Evolutionary conservation across 2,888 invertebrate species (phyloP).

Genomic region (Panorpa germanica): DNA sequence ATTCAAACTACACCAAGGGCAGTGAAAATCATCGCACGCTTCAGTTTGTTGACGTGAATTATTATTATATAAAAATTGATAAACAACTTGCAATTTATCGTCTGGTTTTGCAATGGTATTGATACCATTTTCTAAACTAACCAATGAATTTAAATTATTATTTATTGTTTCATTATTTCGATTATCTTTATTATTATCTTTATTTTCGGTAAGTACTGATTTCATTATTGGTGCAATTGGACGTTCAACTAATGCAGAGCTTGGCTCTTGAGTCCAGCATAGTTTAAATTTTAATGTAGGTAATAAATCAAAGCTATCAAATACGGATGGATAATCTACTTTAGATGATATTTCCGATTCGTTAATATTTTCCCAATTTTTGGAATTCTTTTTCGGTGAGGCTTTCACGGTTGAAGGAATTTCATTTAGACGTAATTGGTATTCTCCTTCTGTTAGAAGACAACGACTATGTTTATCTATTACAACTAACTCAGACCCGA

Average conservation of each 20-base stretch:
- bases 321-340: constrained; percentile 31
- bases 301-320: constrained; percentile 59
- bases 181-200: constrained; percentile 24
- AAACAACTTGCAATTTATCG: constrained; percentile 63
- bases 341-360: constrained; percentile 14
- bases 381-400: constrained; percentile 51
- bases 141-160: constrained; percentile 16
- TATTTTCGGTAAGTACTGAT: constrained; percentile 15
- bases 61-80: constrained; percentile 91
- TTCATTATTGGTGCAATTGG: constrained; percentile 28
- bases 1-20: constrained; percentile 91
- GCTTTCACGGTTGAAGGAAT: constrained; percentile 30
- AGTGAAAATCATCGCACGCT: constrained; percentile 79
- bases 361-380: constrained; percentile 34
- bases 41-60: constrained; percentile 91
- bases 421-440: constrained; percentile 72
- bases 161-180: constrained; percentile 13
- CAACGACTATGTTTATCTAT: constrained; percentile 83
- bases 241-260: constrained; percentile 42
- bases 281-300: constrained; percentile 72
- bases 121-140: constrained; percentile 15
- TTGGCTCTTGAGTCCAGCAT: constrained; percentile 62
- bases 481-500: constrained; percentile 66
- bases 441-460: constrained; percentile 72
- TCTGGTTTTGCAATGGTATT: constrained; percentile 16